Base-by-base conservation (phyloP, 2,797 vertebrate genomes). In the Gorsachius magnificus region DNA sequence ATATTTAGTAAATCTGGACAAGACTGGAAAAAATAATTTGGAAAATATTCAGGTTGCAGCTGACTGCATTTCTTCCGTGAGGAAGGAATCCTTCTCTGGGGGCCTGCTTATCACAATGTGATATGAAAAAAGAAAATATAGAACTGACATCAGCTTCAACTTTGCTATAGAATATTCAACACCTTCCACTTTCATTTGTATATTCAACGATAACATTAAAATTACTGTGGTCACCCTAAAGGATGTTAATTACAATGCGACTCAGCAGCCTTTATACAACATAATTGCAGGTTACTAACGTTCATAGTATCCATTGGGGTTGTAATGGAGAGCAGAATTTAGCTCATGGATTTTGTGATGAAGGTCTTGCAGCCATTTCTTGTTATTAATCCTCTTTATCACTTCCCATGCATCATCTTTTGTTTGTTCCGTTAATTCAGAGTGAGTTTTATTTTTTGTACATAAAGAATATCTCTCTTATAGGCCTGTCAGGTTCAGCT, bases 151-250 rank as follows among this genome's bases (percentile, higher is more conserved):
- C 33, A 65, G 4, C 57, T 96, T 83, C 79, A 89, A 95, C 35
- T 93, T 95, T 70, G 38, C 69, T 93, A 48, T 76, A 94, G 93
- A 96, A 94, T 95, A 95, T 96, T 97, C 87, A 95, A 93, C 92
- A 97, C 93, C 93, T 96, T 97, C 88, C 57, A 83, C 81, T 80
- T 94, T 92, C 83, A 95, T 93, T 93, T 90, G 33, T 93, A 93
- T 85, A 71, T 90, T 91, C 89, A 94, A 57, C 0, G 84, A 89
- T 96, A 97, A 95, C 94, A 89, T 95, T 95, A 87, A 96, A 97
- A 96, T 96, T 96, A 97, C 94, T 93, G 93, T 97, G 96, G 95
- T 96, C 96, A 95, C 92, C 94, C 93, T 96, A 95, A 94, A 92
- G 86, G 86, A 96, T 94, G 94, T 95, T 97, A 96, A 97, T 97